Conservation (phyloP, 2,888 invertebrate genomes). For the Falcaria lacertinaria region DNA sequence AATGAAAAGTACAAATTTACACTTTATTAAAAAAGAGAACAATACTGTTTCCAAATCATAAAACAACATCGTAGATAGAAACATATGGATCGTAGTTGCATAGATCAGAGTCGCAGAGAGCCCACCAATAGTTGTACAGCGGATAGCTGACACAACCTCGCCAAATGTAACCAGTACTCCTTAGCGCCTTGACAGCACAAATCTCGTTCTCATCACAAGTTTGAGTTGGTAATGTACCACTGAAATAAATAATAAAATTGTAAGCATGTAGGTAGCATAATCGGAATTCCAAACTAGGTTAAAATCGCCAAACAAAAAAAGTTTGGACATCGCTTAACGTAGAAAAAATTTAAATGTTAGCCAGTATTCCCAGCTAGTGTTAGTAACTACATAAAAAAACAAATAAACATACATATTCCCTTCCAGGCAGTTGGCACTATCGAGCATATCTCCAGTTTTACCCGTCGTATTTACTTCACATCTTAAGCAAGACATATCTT, state of each 20-base stretch:
- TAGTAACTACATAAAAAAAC: no score
- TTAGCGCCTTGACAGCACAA: slow-evolving; percentile 50
- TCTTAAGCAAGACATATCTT: slow-evolving; percentile 56
- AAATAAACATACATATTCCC: slow-evolving; percentile 52
- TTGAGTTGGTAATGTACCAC: slow-evolving; percentile 38
- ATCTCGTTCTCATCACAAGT: slow-evolving; percentile 50
- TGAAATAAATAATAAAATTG: slow-evolving; percentile 37
- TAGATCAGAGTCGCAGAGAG: slow-evolving; percentile 46
- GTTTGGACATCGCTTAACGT: no score
- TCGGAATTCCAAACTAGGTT: no score
- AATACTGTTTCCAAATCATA: slow-evolving; percentile 3
- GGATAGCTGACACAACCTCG: slow-evolving; percentile 54
- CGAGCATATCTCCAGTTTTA: slow-evolving; percentile 27
- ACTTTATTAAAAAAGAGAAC: not conserved
- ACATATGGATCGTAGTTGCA: slow-evolving; percentile 49
- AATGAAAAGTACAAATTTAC: not conserved
- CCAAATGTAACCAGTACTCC: slow-evolving; percentile 54
- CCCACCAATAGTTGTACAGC: slow-evolving; percentile 59
- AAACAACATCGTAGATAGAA: slow-evolving; percentile 38
- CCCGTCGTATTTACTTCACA: slow-evolving; percentile 53
- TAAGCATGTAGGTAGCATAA: no score
- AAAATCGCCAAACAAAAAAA: no score
- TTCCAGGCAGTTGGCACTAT: slow-evolving; percentile 48
- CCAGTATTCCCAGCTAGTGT: no score
- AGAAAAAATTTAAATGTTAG: no score